A percentile compares a stretch with the other conserved stretches of the same genome.
phyloP scores from a whole-genome alignment of 2,888 invertebrate genomes.

The Carterocephalus palaemon region DNA sequence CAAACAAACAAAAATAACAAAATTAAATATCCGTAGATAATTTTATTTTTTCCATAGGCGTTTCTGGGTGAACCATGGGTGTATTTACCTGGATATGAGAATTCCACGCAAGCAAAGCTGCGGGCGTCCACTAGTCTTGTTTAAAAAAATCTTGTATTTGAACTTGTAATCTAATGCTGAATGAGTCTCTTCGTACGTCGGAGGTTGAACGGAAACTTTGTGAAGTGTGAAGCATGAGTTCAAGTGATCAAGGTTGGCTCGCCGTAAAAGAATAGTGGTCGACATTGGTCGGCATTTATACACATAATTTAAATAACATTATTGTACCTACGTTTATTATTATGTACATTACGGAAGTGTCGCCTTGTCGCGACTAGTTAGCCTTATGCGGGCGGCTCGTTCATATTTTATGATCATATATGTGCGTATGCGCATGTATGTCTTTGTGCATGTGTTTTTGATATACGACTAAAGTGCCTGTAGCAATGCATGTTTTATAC shows the following conservation, averaged over 20 bases:
- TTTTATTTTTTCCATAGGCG: no score
- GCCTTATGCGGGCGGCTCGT: constrained; percentile 58
- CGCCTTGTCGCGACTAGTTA: constrained; percentile 45
- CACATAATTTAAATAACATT: constrained; percentile 54
- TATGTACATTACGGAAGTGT: constrained; percentile 61
- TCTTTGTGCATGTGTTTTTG: constrained; percentile 2
- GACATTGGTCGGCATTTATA: constrained; percentile 56
- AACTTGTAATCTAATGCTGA: no score
- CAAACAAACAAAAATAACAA: no score
- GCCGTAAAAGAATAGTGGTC: constrained; percentile 60
- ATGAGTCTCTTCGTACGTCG: constrained; percentile 24
- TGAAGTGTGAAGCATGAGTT: constrained; percentile 34
- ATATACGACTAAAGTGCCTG: constrained; percentile 1
- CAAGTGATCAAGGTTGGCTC: constrained; percentile 53
- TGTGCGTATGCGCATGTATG: constrained; percentile 1
- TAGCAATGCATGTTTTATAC: neutral
- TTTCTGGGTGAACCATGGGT: no score
- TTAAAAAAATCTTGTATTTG: no score
- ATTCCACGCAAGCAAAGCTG: no score
- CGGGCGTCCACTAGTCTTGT: no score
- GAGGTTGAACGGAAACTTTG: constrained; percentile 27
- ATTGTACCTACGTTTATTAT: constrained; percentile 48
- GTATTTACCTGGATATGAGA: no score
- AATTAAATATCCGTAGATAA: no score
- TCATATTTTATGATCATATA: constrained; percentile 38